Evolutionary conservation across 2,113 vertebrate genomes (phyloP).

Genomic region (Paradoxurus hermaphroditus): DNA sequence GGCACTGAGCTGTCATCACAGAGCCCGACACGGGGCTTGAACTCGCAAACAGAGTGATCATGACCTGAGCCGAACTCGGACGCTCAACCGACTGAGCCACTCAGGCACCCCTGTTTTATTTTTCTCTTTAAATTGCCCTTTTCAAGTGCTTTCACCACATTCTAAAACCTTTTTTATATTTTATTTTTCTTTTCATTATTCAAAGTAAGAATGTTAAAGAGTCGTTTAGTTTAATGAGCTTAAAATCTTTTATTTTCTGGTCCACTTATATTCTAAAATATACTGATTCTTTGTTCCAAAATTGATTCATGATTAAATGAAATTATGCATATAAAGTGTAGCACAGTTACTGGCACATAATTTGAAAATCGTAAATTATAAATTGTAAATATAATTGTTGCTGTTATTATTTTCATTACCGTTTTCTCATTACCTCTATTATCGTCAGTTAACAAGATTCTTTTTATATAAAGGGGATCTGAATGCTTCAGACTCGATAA

Average conservation of each 20-base stretch:
- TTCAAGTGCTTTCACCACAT: neutral
- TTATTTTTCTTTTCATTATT: constrained; percentile 1
- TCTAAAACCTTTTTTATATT: neutral
- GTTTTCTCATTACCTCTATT: neutral
- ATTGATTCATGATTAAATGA: neutral
- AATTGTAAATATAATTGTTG: neutral
- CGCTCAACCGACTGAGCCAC: too few relatives aligned
- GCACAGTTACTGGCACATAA: neutral
- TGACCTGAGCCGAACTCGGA: too few relatives aligned
- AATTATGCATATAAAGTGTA: neutral
- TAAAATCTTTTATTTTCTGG: neutral
- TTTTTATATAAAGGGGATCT: neutral
- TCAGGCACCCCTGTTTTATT: too few relatives aligned
- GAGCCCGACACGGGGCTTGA: too few relatives aligned
- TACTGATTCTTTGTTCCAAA: neutral
- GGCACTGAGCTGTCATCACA: too few relatives aligned
- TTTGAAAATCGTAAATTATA: neutral
- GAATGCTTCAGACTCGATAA: neutral
- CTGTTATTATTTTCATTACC: neutral
- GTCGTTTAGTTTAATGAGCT: neutral
- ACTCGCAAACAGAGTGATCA: too few relatives aligned
- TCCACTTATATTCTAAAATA: neutral
- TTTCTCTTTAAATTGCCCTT: neutral
- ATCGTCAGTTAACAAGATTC: neutral
- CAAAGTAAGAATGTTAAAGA: neutral